Base-by-base conservation (phyloP, 2,888 invertebrate species). In the Leuctra nigra region DNA sequence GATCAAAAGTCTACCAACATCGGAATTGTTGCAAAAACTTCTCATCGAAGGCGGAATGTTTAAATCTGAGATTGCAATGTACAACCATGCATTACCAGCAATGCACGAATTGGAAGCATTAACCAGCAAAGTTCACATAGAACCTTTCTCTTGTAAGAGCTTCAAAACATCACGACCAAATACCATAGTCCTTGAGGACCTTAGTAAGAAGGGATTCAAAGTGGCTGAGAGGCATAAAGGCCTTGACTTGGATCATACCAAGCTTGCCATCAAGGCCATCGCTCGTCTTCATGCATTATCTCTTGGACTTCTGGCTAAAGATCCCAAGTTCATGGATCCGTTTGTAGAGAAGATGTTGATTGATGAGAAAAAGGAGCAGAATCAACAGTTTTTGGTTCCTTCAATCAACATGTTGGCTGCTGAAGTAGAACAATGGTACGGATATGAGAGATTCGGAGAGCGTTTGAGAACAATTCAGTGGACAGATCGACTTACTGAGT, bases 201-300 rank as follows among this genome's bases (percentile, higher is more conserved):
- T 61, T 22, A 20, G 25, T 18, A 33, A 47, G 23, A 25, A 39
- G 18, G 60, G 58, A 2, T 57, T 41, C 53, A 23, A 36, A 18
- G 54, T 57, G 57, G 58, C 55, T 2, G 39, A 56, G n/a, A 46
- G 58, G 18, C 22, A 33, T 2, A 7, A 18, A 4, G 60, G 60
- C 11, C 54, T 61, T 22, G 57, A 60, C 41, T 20, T 55, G 7
- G 58, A 23, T 4, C 58, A 57, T 35, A 39, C 38, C 25, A 22
- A 22, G 24, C 33, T 52, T 4, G 52, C 58, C 1, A 47, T 60
- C 4, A 47, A 35, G 25, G 55, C 46, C 11, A 35, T 61, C 6
- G 61, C 60, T 2, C 54, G 55, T 11, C 52, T 59, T 9, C 61
- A 61, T 36, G 61, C 59, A 0, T 39, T 58, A 23, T 61, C 61